Evolutionary conservation across 2,888 invertebrate genomes (phyloP).

Genomic region (Marronus borbonicus): DNA sequence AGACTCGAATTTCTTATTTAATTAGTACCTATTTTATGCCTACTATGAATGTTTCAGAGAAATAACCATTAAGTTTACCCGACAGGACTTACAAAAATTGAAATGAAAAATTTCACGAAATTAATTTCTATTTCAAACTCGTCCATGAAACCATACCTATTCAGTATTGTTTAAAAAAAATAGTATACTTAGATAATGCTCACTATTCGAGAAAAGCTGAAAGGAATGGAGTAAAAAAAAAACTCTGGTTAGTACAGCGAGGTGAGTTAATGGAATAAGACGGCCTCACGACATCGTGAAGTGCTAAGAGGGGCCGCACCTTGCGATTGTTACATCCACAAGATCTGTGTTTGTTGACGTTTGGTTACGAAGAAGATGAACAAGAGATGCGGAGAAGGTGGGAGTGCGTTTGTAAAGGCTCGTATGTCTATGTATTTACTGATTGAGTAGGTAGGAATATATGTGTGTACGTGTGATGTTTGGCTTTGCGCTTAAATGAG

Average conservation of each 20-base stretch:
- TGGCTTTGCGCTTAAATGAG: constrained; percentile 47
- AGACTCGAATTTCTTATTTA: too few relatives aligned
- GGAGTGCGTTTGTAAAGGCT: constrained; percentile 31
- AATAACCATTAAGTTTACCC: too few relatives aligned
- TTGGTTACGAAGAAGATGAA: constrained; percentile 42
- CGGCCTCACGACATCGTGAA: constrained; percentile 53
- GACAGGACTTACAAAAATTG: too few relatives aligned
- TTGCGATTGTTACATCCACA: constrained; percentile 52
- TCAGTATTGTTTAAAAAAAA: too few relatives aligned
- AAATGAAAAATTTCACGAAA: too few relatives aligned
- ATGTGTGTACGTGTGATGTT: constrained; percentile 40
- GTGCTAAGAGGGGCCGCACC: constrained; percentile 56
- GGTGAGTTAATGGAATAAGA: constrained; percentile 52
- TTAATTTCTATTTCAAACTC: too few relatives aligned
- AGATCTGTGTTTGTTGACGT: constrained; percentile 48
- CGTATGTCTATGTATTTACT: constrained; percentile 30
- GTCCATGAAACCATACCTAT: too few relatives aligned
- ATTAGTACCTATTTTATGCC: too few relatives aligned
- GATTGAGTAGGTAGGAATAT: constrained; percentile 11
- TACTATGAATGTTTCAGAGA: too few relatives aligned
- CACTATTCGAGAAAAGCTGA: not conserved
- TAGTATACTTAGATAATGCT: not conserved
- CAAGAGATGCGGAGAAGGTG: constrained; percentile 36
- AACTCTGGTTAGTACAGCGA: constrained; percentile 4
- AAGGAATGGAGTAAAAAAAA: constrained; percentile 36